A percentile compares a stretch with the other conserved stretches of the same genome.
Conservation (phyloP, 2,888 invertebrate genomes). For the Pheosia gnoma region DNA sequence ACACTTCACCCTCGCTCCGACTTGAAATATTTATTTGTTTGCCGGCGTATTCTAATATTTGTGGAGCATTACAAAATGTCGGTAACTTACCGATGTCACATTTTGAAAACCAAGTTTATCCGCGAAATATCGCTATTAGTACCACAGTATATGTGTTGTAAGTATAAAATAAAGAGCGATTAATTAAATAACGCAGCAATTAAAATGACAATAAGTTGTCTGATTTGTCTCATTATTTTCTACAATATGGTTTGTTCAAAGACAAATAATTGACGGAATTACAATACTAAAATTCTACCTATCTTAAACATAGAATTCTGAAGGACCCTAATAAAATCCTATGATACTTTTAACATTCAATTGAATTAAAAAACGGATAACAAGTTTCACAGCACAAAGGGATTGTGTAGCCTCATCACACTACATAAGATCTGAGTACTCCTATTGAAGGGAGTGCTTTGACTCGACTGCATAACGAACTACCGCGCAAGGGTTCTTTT, state of each 20-base stretch:
- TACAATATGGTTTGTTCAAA: too few species aligned
- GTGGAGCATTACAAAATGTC: conserved; percentile 17
- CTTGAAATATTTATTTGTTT: conserved; percentile 62
- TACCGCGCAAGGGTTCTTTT: conserved; percentile 39
- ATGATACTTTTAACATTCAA: neutral
- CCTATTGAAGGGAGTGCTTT: conserved; percentile 54
- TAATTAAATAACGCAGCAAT: too few species aligned
- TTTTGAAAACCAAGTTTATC: conserved; percentile 22
- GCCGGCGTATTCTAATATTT: conserved; percentile 43
- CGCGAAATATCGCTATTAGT: conserved; percentile 9
- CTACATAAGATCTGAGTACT: conserved; percentile 47
- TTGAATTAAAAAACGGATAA: conserved; percentile 20
- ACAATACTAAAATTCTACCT: too few species aligned
- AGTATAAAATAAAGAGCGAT: neutral
- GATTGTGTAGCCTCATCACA: conserved; percentile 40
- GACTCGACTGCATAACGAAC: conserved; percentile 53
- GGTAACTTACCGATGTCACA: conserved; percentile 13
- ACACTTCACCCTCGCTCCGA: conserved; percentile 45
- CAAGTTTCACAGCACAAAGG: conserved; percentile 20
- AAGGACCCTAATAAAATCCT: too few species aligned
- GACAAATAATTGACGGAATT: too few species aligned
- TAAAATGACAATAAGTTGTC: too few species aligned
- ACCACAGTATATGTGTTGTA: neutral
- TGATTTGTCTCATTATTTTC: too few species aligned
- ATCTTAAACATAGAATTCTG: too few species aligned